Evolutionary conservation across 2,888 invertebrate genomes (phyloP).

Genomic region (Lasioglossum figueresi): DNA sequence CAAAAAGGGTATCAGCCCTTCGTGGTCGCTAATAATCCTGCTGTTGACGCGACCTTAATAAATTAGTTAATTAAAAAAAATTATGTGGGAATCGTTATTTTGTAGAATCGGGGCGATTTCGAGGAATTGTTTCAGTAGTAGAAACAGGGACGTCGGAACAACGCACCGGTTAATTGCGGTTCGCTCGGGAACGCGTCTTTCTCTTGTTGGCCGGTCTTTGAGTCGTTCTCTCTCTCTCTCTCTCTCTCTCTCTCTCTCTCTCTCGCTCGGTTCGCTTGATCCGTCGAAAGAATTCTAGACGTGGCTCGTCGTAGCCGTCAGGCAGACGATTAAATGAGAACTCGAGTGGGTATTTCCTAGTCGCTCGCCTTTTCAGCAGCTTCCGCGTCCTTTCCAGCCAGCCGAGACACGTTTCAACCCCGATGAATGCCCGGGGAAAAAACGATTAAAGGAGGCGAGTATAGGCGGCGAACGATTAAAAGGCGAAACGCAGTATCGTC

Average conservation of each 20-base stretch:
- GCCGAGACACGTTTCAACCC: constrained; percentile 26
- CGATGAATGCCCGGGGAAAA: constrained; percentile 26
- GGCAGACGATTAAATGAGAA: constrained; percentile 39
- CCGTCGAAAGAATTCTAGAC: constrained; percentile 38
- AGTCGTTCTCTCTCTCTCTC: neutral
- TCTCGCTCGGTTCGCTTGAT: neutral
- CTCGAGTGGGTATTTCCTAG: constrained; percentile 46
- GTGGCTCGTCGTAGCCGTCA: constrained; percentile 12
- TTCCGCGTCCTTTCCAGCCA: constrained; percentile 40
- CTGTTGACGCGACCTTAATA: no score
- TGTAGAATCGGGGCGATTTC: neutral
- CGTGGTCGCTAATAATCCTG: no score
- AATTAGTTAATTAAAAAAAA: no score
- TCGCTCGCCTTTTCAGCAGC: constrained; percentile 29
- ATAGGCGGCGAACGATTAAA: constrained; percentile 38
- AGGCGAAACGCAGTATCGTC: constrained; percentile 26
- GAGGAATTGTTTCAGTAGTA: neutral
- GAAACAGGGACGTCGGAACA: neutral
- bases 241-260: neutral
- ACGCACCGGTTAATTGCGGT: constrained; percentile 4
- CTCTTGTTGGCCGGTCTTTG: neutral
- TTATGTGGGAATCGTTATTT: neutral
- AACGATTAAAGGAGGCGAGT: constrained; percentile 33
- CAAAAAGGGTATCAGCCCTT: no score
- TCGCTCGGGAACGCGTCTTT: neutral